Evolutionary conservation across 2,888 invertebrate species (phyloP).

Genomic region (Amblyjoppa fuscipennis): DNA sequence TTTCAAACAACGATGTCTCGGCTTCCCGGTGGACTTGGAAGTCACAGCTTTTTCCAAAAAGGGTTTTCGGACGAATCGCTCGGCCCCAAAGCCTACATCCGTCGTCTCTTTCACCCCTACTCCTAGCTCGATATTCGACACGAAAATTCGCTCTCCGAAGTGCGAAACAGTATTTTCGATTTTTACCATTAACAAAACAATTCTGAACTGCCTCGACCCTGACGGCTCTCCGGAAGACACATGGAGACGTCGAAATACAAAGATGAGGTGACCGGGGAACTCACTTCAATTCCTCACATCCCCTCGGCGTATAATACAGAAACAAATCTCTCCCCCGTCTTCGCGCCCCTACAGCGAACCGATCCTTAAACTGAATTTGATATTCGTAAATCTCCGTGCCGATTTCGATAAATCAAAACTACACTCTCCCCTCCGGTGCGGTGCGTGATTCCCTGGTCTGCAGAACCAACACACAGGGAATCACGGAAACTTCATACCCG

Average conservation of each 20-base stretch:
- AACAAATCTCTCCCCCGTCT: constrained; percentile 34
- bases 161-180: neutral
- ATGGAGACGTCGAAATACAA: neutral
- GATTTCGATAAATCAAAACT: constrained; percentile 84
- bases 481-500: constrained; percentile 30
- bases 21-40: no score
- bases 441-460: constrained; percentile 51
- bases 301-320: constrained; percentile 9
- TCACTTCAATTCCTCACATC: constrained; percentile 23
- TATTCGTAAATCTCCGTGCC: constrained; percentile 84
- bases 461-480: constrained; percentile 52
- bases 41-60: no score
- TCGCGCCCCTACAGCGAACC: constrained; percentile 8
- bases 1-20: no score
- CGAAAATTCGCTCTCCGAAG: no score
- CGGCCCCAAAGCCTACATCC: no score
- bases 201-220: neutral
- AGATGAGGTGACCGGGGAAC: constrained; percentile 7
- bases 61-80: no score
- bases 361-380: constrained; percentile 81
- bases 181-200: neutral
- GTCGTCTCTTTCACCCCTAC: no score
- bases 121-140: no score
- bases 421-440: constrained; percentile 73
- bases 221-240: neutral